A percentile compares a stretch with the other conserved stretches of the same genome.
Conservation (phyloP, 2,888 invertebrate genomes). For the Parthenolecanium corni region DNA sequence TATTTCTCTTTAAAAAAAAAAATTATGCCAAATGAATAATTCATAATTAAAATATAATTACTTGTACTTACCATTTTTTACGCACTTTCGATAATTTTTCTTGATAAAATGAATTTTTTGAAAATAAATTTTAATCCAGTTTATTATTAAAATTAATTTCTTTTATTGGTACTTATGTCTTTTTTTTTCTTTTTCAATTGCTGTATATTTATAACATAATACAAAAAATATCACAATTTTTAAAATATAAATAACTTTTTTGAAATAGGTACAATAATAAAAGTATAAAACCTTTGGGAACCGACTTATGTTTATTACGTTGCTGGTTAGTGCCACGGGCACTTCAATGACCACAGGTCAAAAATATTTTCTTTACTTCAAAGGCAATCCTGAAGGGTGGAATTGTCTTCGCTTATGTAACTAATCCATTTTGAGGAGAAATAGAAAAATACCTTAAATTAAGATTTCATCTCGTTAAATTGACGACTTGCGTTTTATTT, state of each 20-base stretch:
- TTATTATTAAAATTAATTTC: not conserved
- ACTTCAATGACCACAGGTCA: too few species aligned
- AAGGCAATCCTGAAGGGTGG: too few species aligned
- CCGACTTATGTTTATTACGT: not conserved
- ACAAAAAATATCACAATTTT: slow-evolving; percentile 18
- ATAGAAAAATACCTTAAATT: slow-evolving; percentile 12
- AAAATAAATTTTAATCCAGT: too few species aligned
- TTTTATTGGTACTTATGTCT: not conserved
- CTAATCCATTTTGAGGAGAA: not conserved
- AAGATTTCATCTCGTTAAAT: slow-evolving; percentile 1
- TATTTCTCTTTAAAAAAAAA: too few species aligned
- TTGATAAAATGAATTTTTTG: too few species aligned
- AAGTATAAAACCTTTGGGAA: not conserved
- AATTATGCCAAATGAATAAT: too few species aligned
- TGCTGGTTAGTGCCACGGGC: too few species aligned
- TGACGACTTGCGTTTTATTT: slow-evolving; percentile 9
- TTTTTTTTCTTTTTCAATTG: not conserved
- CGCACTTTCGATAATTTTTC: too few species aligned
- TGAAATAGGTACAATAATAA: slow-evolving; percentile 1
- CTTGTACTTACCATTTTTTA: too few species aligned
- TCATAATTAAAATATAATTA: too few species aligned
- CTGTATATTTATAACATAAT: slow-evolving; percentile 8
- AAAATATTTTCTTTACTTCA: too few species aligned
- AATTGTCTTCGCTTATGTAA: too few species aligned
- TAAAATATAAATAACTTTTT: slow-evolving; percentile 9